Evolutionary conservation across 2,113 vertebrate genomes (phyloP).

Genomic region (Asarcornis scutulata): DNA sequence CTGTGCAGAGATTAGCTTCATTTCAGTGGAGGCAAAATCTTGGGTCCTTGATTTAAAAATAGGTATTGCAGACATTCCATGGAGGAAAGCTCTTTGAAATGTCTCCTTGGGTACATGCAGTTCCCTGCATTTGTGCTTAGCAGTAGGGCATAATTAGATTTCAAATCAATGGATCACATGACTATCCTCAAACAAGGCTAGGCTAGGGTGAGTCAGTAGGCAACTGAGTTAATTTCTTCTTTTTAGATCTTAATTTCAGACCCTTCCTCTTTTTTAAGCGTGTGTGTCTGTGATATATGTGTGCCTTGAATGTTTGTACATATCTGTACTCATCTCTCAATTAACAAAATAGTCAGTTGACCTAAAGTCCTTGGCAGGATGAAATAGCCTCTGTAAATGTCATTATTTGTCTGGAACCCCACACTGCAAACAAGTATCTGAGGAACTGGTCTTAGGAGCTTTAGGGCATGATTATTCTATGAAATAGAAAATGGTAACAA

Average conservation of each 20-base stretch:
- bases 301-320: background rate
- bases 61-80: conserved; percentile 67
- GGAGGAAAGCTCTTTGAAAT: conserved; percentile 62
- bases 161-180: conserved; percentile 63
- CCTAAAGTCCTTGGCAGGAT: background rate
- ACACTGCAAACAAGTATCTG: background rate
- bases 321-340: background rate
- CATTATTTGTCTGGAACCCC: background rate
- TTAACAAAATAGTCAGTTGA: background rate
- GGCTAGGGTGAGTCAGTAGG: conserved; percentile 59
- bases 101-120: conserved; percentile 62
- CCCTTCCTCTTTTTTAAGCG: background rate
- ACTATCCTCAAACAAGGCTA: conserved; percentile 46
- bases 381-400: background rate
- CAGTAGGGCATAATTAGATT: conserved; percentile 64
- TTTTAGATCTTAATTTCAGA: background rate
- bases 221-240: background rate
- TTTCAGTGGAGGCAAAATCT: conserved; percentile 65
- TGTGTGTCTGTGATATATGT: background rate
- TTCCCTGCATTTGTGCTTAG: conserved; percentile 65
- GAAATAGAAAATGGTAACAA: conserved; percentile 40
- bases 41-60: conserved; percentile 71
- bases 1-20: conserved; percentile 48
- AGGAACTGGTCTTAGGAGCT: conserved; percentile 3
- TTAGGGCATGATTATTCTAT: conserved; percentile 28